Evolutionary conservation across 2,113 vertebrate species (phyloP).

Genomic region (Sinocyclocheilus anshuiensis): DNA sequence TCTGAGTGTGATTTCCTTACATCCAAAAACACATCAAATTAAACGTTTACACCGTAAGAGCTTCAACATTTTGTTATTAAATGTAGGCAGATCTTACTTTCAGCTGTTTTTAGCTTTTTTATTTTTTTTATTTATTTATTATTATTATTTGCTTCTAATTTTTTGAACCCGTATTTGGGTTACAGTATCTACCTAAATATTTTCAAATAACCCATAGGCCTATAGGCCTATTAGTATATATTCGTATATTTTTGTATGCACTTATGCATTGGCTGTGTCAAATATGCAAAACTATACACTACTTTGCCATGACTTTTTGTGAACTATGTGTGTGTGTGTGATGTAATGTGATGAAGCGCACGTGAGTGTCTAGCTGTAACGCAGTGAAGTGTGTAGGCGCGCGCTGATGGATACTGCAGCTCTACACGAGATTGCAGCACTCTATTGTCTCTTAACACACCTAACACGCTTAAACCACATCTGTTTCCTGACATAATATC

Average conservation of each 20-base stretch:
- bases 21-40: not conserved
- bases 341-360: slow-evolving; percentile 11
- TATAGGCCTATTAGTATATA: not conserved
- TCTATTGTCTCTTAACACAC: slow-evolving; percentile 4
- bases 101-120: too few species aligned
- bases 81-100: too few species aligned
- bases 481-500: not conserved
- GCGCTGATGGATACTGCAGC: slow-evolving; percentile 24
- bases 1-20: not conserved
- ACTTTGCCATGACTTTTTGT: slow-evolving; percentile 20
- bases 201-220: not conserved
- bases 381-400: slow-evolving; percentile 36
- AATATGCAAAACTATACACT: not conserved
- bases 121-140: too few species aligned
- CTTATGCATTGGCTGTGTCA: not conserved
- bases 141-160: too few species aligned
- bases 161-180: too few species aligned
- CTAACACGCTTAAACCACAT: not conserved
- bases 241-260: not conserved
- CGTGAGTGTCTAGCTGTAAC: slow-evolving; percentile 5
- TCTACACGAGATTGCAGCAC: slow-evolving; percentile 21
- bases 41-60: too few species aligned
- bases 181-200: not conserved
- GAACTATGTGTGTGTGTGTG: not conserved
- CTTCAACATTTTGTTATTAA: too few species aligned